Evolutionary conservation across 2,113 vertebrate species (phyloP).

Genomic region (Burhinus bistriatus): DNA sequence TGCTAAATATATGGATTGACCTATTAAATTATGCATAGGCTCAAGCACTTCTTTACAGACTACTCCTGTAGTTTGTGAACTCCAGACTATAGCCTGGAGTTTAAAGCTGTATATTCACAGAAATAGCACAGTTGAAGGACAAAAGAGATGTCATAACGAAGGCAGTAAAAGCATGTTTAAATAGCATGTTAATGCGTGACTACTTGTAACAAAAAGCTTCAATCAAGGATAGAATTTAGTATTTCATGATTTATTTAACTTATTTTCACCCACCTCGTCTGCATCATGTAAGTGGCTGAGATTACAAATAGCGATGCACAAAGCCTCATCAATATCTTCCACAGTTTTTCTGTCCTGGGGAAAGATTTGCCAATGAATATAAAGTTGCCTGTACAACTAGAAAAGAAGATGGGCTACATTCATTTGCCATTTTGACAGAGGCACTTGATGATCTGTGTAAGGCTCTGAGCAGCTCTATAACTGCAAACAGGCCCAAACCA

Average conservation of each 20-base stretch:
- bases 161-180: not conserved
- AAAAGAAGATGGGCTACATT: not conserved
- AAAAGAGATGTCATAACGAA: not conserved
- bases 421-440: not conserved
- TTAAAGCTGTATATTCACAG: not conserved
- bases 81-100: not conserved
- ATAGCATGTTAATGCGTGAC: not conserved
- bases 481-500: not conserved
- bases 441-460: not conserved
- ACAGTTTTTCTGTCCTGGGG: constrained; percentile 48
- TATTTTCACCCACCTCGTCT: constrained; percentile 60
- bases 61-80: not conserved
- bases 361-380: not conserved
- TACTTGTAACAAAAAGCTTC: not conserved
- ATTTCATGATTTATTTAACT: not conserved
- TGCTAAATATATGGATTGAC: not conserved
- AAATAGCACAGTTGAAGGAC: not conserved
- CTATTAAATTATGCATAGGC: not conserved
- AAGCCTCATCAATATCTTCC: constrained; percentile 70
- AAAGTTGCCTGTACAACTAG: not conserved
- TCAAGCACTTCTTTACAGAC: not conserved
- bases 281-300: constrained; percentile 54
- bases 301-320: constrained; percentile 57
- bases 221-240: not conserved
- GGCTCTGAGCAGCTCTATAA: not conserved